Evolutionary conservation across 1,140 invertebrate genomes (phyloP).

Genomic region (Conus betulinus): DNA sequence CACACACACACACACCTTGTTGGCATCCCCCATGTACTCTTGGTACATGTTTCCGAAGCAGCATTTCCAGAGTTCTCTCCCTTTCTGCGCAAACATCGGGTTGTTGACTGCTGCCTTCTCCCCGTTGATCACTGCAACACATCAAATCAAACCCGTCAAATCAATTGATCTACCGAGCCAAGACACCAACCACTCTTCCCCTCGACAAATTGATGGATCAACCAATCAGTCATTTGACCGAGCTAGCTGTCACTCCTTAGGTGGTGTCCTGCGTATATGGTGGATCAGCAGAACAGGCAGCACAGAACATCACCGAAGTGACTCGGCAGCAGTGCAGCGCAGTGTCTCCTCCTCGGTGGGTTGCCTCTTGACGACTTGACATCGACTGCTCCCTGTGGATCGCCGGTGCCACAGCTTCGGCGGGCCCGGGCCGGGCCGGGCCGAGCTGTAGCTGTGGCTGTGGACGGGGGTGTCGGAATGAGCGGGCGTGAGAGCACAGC

Average conservation of each 20-base stretch:
- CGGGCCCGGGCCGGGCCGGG: no score
- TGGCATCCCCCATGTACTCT: slow-evolving; percentile 86
- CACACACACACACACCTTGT: slow-evolving; percentile 69
- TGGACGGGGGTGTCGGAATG: no score
- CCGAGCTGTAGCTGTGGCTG: no score
- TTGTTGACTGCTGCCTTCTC: slow-evolving; percentile 93
- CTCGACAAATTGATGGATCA: not conserved
- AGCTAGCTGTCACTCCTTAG: not conserved
- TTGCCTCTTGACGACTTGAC: no score
- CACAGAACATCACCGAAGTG: no score
- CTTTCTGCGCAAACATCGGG: slow-evolving; percentile 90
- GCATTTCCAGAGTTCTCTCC: slow-evolving; percentile 88
- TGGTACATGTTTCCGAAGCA: slow-evolving; percentile 89
- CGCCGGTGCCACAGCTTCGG: not conserved
- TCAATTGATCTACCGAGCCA: not conserved
- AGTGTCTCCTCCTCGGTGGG: no score
- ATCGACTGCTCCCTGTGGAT: no score
- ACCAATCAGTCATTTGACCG: not conserved
- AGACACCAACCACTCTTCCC: not conserved
- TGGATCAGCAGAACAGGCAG: not conserved
- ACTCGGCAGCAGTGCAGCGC: no score
- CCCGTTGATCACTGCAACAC: slow-evolving; percentile 66
- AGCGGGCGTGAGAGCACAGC: no score
- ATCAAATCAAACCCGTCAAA: not conserved
- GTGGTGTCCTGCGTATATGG: not conserved